These are phyloP conservation scores for Falco novaeseelandiae DNA, from an alignment of 2,797 vertebrate species.

Conservation along the genomic window DNA sequence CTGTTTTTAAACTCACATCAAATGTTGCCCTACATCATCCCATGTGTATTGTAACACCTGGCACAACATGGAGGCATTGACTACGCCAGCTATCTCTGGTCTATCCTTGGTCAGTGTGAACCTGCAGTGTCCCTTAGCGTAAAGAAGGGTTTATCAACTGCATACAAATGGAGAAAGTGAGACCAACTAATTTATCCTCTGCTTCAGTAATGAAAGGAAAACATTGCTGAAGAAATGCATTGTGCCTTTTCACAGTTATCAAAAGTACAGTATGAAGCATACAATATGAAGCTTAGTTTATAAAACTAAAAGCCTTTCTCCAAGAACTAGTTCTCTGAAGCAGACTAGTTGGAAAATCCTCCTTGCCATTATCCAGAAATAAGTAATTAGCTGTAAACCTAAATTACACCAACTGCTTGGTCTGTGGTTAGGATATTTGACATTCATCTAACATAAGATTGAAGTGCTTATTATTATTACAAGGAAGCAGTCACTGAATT, in stretches of 20 bases:
- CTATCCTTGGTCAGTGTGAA: background rate
- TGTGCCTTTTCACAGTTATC: background rate
- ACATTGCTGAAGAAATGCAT: background rate
- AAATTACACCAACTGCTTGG: background rate
- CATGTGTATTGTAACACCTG: background rate
- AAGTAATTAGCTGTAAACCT: background rate
- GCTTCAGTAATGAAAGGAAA: background rate
- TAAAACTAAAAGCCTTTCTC: background rate
- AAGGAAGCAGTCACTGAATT: background rate
- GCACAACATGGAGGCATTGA: background rate
- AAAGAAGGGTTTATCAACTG: background rate
- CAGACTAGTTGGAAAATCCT: background rate
- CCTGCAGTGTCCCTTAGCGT: background rate
- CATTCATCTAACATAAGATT: background rate
- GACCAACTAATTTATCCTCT: background rate
- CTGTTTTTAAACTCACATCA: background rate
- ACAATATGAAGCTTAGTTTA: background rate
- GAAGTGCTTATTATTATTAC: constrained; percentile 16
- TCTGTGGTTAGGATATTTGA: constrained; percentile 29
- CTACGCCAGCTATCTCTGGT: background rate
- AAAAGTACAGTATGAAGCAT: background rate
- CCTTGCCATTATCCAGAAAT: background rate
- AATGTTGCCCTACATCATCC: background rate
- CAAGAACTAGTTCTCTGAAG: background rate
- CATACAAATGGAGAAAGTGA: background rate